Conservation (phyloP, 2,113 vertebrate genomes). For the Fregetta grallaria region DNA sequence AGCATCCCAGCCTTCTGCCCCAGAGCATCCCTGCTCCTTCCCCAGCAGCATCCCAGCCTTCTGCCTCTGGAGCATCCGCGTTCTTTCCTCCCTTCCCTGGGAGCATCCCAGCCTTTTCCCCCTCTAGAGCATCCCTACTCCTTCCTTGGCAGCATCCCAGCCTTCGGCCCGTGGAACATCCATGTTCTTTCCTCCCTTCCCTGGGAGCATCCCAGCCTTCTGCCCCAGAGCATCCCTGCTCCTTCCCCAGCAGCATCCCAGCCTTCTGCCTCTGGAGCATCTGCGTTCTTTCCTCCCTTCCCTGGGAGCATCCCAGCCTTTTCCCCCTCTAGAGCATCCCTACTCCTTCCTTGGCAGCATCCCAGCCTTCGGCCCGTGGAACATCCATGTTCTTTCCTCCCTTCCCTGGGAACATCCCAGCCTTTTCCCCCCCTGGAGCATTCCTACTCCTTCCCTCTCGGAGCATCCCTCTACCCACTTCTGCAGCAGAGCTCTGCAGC, state of each 20-base stretch:
- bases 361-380: background rate
- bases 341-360: background rate
- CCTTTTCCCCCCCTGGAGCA: background rate
- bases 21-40: too few relatives aligned
- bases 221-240: too few relatives aligned
- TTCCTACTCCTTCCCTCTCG: background rate
- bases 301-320: background rate
- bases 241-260: background rate
- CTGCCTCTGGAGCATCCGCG: too few relatives aligned
- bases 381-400: too few relatives aligned
- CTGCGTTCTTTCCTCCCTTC: background rate
- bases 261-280: background rate
- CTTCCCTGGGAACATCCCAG: background rate
- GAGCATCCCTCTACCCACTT: background rate
- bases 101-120: too few relatives aligned
- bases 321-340: background rate
- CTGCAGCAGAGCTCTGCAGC: background rate
- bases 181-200: background rate
- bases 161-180: background rate
- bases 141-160: too few relatives aligned
- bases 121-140: too few relatives aligned
- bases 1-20: too few relatives aligned
- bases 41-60: too few relatives aligned
- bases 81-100: too few relatives aligned
- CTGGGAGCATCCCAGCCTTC: too few relatives aligned